Base-by-base conservation (phyloP, 2,113 vertebrate genomes). In the Cygnus buccinator region DNA sequence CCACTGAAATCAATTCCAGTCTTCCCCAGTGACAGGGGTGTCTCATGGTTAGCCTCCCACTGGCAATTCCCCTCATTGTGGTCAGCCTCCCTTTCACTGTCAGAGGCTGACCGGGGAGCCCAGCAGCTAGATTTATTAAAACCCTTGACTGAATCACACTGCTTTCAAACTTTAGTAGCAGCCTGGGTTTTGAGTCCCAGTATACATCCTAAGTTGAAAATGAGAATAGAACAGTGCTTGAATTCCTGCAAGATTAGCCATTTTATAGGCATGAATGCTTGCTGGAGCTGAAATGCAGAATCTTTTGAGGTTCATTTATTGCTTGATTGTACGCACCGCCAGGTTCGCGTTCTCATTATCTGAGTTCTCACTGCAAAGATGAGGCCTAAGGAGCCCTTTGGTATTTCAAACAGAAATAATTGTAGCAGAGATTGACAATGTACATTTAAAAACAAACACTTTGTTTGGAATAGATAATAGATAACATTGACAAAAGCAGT, bases 251-350 rank as follows among this genome's bases (percentile, higher is more conserved):
- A 92, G 80, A 95, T 87, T 94, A 92, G 54, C 77, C 66, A 35
- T 89, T 97, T 93, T 93, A 71, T 72, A 87, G 74, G 74, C 74
- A 82, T 85, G 35, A 84, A 72, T 87, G 84, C 84, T 92, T 96
- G 50, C 74, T 89, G 73, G 73, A 94, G 77, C 62, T 92, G 85
- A 96, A 94, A 88, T 73, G 39, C 41, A 75, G 85, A 90, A 76
- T 84, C 90, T 95, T 96, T 89, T 92, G 95, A 96, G 90, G 89
- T 97, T 97, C 96, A 87, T 92, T 95, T 96, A 87, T 96, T 94
- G 44, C 81, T 94, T 79, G 86, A 95, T 92, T 94, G 92, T 94
- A 95, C 1, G 0, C 92, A 93, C 77, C 0, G 0, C 66, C 58
- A 76, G 48, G 62, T 94, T 97, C 9, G 4, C 48, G 55, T 91